Conservation (phyloP, 1,140 invertebrate species). For the Drosophila nasuta region DNA sequence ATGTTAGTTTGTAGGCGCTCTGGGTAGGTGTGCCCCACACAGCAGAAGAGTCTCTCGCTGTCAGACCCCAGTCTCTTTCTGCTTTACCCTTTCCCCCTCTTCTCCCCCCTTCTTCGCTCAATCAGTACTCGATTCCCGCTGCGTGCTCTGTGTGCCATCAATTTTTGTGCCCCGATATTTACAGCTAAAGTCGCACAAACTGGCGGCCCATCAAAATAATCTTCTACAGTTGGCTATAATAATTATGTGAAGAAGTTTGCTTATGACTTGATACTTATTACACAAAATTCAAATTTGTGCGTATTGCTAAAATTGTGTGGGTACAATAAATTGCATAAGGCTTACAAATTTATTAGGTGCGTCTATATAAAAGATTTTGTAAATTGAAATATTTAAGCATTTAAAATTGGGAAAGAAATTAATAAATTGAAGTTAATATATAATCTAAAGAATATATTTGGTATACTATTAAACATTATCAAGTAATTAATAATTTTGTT, state of each 20-base stretch:
- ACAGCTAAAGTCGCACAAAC: conserved; percentile 61
- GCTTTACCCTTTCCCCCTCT: too few species aligned
- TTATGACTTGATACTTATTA: not conserved
- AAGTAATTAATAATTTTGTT: too few species aligned
- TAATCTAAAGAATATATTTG: too few species aligned
- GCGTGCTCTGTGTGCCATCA: conserved; percentile 59
- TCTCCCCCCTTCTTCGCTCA: not conserved
- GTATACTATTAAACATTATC: too few species aligned
- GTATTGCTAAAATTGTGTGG: not conserved
- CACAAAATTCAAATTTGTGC: not conserved
- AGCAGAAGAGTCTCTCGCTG: conserved; percentile 16
- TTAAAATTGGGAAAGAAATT: too few species aligned
- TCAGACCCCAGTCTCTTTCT: not conserved
- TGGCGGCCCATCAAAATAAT: conserved; percentile 71
- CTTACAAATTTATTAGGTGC: not conserved
- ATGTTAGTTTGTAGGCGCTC: not conserved
- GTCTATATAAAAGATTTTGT: not conserved
- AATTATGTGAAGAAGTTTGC: conserved; percentile 21
- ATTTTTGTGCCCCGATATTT: conserved; percentile 69
- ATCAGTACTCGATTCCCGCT: conserved; percentile 39
- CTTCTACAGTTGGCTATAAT: conserved; percentile 29
- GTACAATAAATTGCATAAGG: too few species aligned
- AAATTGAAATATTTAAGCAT: too few species aligned
- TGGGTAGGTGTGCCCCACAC: conserved; percentile 29
- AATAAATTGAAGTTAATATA: too few species aligned